Percentiles rank a stretch among this genome's conserved stretches.
Evolutionary conservation across 2,113 vertebrate genomes (phyloP).

Genomic region (Rhinoptilus africanus): DNA sequence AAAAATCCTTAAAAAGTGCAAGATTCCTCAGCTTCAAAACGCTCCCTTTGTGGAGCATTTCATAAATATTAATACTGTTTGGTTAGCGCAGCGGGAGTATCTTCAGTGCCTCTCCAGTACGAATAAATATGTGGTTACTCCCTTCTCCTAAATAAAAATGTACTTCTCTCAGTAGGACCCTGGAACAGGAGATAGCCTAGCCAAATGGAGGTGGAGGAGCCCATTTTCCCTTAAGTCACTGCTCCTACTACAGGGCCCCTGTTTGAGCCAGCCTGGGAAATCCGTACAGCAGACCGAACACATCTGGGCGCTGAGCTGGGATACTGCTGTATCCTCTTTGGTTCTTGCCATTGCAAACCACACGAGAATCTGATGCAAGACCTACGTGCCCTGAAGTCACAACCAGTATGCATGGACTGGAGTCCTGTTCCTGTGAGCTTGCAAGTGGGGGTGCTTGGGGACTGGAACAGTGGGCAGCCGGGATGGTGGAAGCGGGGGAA

Average conservation of each 20-base stretch:
- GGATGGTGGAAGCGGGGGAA: not conserved
- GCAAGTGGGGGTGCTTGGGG: not conserved
- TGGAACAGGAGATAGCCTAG: not conserved
- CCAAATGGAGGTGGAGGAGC: not conserved
- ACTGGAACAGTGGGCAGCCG: not conserved
- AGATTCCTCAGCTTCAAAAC: not conserved
- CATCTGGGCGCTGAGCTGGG: not conserved
- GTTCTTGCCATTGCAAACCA: not conserved
- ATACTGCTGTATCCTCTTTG: not conserved
- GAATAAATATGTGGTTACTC: not conserved
- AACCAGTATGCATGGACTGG: not conserved
- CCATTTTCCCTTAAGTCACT: not conserved
- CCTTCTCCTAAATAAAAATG: not conserved
- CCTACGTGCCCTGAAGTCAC: not conserved
- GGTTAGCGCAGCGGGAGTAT: not conserved
- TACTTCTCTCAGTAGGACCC: not conserved
- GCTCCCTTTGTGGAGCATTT: not conserved
- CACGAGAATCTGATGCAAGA: not conserved
- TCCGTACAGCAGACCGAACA: not conserved
- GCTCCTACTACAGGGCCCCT: not conserved
- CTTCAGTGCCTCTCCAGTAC: not conserved
- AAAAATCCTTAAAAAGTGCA: not conserved
- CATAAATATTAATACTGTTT: constrained; percentile 15
- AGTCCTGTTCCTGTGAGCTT: not conserved
- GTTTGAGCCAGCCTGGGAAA: not conserved